Percentiles rank a stretch among this genome's conserved stretches.
phyloP scores from a whole-genome alignment of 2,888 invertebrate genomes.

The Cryptosula pallasiana region DNA sequence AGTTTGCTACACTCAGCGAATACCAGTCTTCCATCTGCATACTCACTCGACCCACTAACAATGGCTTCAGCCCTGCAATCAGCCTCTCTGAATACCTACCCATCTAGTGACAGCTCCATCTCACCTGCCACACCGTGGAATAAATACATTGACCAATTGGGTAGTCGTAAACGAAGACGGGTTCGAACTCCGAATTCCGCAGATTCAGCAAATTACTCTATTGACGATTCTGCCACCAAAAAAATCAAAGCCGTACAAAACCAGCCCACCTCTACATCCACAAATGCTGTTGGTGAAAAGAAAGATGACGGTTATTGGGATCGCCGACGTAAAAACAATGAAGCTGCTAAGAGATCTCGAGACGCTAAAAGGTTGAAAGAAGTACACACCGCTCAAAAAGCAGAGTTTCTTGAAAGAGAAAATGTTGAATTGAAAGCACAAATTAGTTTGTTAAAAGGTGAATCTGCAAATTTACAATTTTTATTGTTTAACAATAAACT shows the following conservation, averaged over 20 bases:
- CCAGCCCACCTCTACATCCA: conserved; percentile 12
- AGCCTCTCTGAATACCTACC: not conserved
- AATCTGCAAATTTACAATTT: not conserved
- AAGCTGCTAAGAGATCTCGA: conserved; percentile 5
- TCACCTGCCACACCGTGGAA: not conserved
- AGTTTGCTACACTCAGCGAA: not conserved
- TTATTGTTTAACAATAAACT: not conserved
- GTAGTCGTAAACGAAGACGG: not conserved
- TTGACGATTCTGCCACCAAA: not conserved
- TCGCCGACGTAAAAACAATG: conserved; percentile 19
- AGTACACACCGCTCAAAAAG: not conserved
- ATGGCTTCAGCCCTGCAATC: not conserved
- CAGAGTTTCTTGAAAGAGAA: not conserved
- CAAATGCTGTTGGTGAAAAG: not conserved
- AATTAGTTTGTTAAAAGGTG: not conserved
- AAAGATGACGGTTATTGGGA: conserved; percentile 18
- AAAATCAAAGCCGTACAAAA: not conserved
- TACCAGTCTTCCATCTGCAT: not conserved
- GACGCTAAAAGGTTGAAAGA: conserved; percentile 14
- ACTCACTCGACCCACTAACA: not conserved
- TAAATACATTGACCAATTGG: not conserved
- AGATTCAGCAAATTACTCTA: not conserved
- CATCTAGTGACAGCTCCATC: not conserved
- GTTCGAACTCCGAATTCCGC: not conserved
- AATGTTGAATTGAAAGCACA: not conserved